Percentiles rank a stretch among this genome's conserved stretches.
These are phyloP conservation scores for Notoglanidium macrostoma DNA, from an alignment of 2,797 vertebrate species.

Conservation along the genomic window DNA sequence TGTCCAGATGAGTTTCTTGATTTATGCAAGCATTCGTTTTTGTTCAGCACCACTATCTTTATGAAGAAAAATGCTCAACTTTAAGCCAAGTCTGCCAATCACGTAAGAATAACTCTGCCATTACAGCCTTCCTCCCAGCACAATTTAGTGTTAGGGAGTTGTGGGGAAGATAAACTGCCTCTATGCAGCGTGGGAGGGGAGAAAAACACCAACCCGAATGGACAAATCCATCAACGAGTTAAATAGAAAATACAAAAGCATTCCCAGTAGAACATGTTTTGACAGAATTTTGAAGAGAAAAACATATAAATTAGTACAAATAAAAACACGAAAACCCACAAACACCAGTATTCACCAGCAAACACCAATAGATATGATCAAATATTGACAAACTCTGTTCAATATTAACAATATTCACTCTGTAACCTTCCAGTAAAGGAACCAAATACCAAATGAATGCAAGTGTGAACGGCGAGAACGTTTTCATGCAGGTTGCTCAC, in stretches of 20 bases:
- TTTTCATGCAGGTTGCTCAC: neutral
- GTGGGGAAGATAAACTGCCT: conserved; percentile 16
- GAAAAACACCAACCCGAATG: neutral
- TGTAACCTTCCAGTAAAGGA: neutral
- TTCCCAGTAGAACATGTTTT: neutral
- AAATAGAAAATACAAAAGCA: neutral
- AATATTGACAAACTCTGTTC: neutral
- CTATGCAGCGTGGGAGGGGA: neutral
- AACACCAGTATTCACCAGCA: neutral
- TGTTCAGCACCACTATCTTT: neutral
- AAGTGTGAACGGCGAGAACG: neutral
- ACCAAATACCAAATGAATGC: neutral
- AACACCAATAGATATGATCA: neutral
- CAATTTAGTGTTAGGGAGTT: conserved; percentile 10
- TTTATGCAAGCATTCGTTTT: neutral
- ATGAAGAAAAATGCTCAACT: neutral
- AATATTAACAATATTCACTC: neutral
- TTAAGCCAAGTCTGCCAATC: neutral
- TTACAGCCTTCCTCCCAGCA: conserved; percentile 29
- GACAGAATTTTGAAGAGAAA: neutral
- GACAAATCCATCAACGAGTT: neutral
- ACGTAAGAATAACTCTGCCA: conserved; percentile 20
- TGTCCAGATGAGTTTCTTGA: conserved; percentile 7
- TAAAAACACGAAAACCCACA: neutral
- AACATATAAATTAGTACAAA: neutral